Base-by-base conservation (phyloP, 2,888 invertebrate species). In the Aspidiotus destructor region DNA sequence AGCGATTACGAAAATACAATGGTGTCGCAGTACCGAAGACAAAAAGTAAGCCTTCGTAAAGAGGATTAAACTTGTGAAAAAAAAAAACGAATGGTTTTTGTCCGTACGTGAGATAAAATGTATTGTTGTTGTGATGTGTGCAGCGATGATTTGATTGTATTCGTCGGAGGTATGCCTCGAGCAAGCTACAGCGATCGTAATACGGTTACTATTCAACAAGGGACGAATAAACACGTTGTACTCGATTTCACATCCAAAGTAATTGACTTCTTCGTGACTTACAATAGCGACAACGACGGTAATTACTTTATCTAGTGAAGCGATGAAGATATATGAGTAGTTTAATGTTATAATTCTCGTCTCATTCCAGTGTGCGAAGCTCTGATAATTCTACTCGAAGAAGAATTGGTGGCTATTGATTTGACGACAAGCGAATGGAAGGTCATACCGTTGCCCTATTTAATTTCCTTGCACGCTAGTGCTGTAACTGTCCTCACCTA, bases 231-330 rank as follows among this genome's bases (percentile, higher is more conserved):
- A 74, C 92, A 92, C 75, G 88, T 92, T 1, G 92, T 91, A 3
- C 90, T 98, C 75, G 97, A 98, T 77, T 92, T 99, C 77, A 96
- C 96, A 1, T 96, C 96, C 64, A 88, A 91, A 79, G 89, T 94
- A 72, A 84, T 90, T 75, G 85, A 86, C 75, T 86, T 86, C 74
- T 80, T 82, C 71, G 48, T 44, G 17, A 68, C 73, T 16, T 69
- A 72, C 48, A 70, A 71, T 13, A 71, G 72, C 40, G 73, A 72
- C 52, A 72, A 71, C 52, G 72, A 69, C 69, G 73, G 74, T 73
- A 65, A 60, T 13, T 13, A 28, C 28, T 28, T 28, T 28, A 28
- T 28, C 28, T 28, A 28, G 28, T 28, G 5, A 28, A 28, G 1
- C 28, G 28, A 28, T 28, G 28, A 28, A 28, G 28, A 28, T 28